Evolutionary conservation across 2,888 invertebrate genomes (phyloP), one percentile per base, ranked within the genome.

Genomic region (Cephus nigrinus): DNA sequence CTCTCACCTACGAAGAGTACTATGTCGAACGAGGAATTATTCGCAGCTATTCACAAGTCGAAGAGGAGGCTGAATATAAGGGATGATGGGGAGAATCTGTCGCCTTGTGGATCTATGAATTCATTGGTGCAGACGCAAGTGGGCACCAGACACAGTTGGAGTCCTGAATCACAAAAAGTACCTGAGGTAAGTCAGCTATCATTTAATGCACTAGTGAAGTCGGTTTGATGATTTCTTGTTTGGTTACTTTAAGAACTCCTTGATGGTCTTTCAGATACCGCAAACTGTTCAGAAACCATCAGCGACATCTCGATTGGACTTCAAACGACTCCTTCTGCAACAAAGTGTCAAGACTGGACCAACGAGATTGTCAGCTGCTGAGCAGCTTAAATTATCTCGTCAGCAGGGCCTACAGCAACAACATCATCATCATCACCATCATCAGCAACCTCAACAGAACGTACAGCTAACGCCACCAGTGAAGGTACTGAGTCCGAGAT

Each of bases 251-350:
- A 5, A 40, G 40, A 15, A 5, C 4, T 5, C 5, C 4, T 15
- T 15, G 40, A 40, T 15, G 40, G 5, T 40, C 40, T 84, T 84
- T 3, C 80, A 91, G 91, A 83, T 89, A 33, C 87, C 87, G 4
- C 84, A 80, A 76, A 87, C 83, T 3, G 77, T 84, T n/a, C 82
- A 94, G 0, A 92, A 88, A 69, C 91, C 94, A 2, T 94, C 95
- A 79, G 95, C 96, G 87, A 97, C 97, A 0, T 96, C 96, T 2
- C 93, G 97, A 80, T 93, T 96, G 88, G 97, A 97, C 91, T 97
- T 97, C 90, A 97, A 97, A 90, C 95, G 95, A 86, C 92, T 97
- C 23, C 92, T 97, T 34, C 92, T 97, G 68, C 95, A 96, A 86
- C 96, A 96, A 86, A 96, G 96, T 84, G 94, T 94, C 1, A 95